A percentile compares a stretch with the other conserved stretches of the same genome.
Evolutionary conservation across 2,113 vertebrate species (phyloP).

Genomic region (Mesocricetus auratus): DNA sequence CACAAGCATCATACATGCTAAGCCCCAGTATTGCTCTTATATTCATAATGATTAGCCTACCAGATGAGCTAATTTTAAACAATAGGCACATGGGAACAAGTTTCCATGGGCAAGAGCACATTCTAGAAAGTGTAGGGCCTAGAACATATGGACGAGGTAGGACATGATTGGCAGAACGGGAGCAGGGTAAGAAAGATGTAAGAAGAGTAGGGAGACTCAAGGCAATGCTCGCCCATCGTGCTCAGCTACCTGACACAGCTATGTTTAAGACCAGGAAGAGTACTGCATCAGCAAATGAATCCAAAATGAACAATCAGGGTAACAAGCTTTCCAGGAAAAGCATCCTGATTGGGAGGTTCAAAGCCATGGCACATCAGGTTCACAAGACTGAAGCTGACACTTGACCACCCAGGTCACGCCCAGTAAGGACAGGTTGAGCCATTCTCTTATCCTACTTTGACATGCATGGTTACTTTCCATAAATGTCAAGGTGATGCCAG

Average conservation of each 20-base stretch:
- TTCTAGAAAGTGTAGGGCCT: neutral
- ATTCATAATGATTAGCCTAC: neutral
- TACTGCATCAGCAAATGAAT: neutral
- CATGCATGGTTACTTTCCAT: neutral
- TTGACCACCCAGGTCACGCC: neutral
- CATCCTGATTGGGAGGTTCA: neutral
- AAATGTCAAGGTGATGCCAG: neutral
- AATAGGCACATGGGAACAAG: neutral
- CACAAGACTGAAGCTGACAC: neutral
- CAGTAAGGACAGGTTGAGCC: neutral
- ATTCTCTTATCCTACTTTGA: neutral
- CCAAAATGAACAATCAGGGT: neutral
- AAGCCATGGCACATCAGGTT: neutral
- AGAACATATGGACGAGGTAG: neutral
- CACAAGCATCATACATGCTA: neutral
- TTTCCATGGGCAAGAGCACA: neutral
- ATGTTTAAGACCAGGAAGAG: neutral
- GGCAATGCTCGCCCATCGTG: neutral
- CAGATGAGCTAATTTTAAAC: neutral
- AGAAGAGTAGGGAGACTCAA: neutral
- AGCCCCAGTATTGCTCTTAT: neutral
- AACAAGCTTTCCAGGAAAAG: neutral
- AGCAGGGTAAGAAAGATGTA: neutral
- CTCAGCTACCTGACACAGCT: neutral
- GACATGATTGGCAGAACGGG: neutral